A percentile compares a stretch with the other conserved stretches of the same genome.
Conservation (phyloP, 2,888 invertebrate genomes). For the Scaptomyza polygonia region DNA sequence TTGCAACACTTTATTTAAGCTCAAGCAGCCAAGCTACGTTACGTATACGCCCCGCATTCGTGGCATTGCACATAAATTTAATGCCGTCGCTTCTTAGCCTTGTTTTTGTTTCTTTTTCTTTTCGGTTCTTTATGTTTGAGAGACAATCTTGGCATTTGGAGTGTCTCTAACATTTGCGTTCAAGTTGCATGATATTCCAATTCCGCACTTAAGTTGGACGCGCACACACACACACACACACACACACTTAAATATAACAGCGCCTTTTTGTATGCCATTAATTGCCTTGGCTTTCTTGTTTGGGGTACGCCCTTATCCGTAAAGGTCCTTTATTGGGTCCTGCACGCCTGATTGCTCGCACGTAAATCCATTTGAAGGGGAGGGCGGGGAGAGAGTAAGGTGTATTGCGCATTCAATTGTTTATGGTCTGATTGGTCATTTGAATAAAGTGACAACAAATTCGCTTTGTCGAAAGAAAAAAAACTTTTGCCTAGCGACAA, state of each 20-base stretch:
- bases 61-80: constrained; percentile 68
- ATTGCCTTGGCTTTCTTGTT: constrained; percentile 59
- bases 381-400: constrained; percentile 19
- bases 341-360: constrained; percentile 64
- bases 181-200: constrained; percentile 73
- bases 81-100: no score
- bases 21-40: constrained; percentile 54
- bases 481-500: background rate
- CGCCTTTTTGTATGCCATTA: constrained; percentile 61
- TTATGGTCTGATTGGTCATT: constrained; percentile 58
- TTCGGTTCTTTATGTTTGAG: constrained; percentile 5
- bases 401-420: constrained; percentile 32
- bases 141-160: constrained; percentile 6
- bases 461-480: constrained; percentile 3
- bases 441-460: constrained; percentile 27
- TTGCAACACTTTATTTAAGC: constrained; percentile 70
- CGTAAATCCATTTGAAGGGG: constrained; percentile 42
- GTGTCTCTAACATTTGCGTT: constrained; percentile 65
- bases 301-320: constrained; percentile 8
- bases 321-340: constrained; percentile 21
- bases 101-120: constrained; percentile 1
- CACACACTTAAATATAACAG: constrained; percentile 39
- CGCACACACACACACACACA: constrained; percentile 3
- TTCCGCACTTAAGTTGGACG: constrained; percentile 64
- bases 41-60: constrained; percentile 59